phyloP scores from a whole-genome alignment of 30 jellyfish, hydroid and myxozoan genomes.

The Cassiopea xamachana region DNA sequence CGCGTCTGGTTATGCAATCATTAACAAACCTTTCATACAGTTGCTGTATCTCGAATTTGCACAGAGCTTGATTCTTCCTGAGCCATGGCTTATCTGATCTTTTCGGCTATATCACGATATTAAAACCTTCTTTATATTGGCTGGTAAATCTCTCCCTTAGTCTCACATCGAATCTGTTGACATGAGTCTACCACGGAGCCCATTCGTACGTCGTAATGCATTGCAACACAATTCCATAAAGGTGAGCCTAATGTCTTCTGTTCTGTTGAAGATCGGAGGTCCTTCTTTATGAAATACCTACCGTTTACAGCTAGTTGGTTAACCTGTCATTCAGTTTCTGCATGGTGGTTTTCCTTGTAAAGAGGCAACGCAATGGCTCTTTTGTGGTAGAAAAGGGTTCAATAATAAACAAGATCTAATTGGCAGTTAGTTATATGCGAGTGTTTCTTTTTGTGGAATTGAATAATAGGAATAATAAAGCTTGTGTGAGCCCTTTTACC shows the following conservation, averaged over 20 bases:
- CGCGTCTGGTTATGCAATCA: not conserved
- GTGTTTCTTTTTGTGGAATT: no score
- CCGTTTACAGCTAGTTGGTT: not conserved
- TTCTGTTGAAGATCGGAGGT: not conserved
- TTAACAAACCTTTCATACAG: not conserved
- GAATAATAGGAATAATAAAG: no score
- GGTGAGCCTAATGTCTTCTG: slow-evolving; percentile 24
- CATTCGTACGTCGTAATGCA: slow-evolving; percentile 11
- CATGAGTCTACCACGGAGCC: slow-evolving; percentile 29
- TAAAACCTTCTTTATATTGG: not conserved
- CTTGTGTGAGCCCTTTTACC: no score
- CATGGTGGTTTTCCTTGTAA: not conserved
- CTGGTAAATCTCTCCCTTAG: not conserved
- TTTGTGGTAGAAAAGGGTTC: not conserved
- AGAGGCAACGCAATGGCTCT: not conserved
- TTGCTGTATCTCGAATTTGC: not conserved
- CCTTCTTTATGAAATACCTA: not conserved
- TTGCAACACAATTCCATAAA: not conserved
- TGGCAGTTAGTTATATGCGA: no score
- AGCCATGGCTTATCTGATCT: not conserved
- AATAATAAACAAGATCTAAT: no score
- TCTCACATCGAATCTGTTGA: not conserved
- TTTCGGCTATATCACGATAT: not conserved
- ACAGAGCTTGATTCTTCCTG: not conserved
- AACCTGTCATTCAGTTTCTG: not conserved